Conservation (phyloP, 2,888 invertebrate genomes). For the Agrochola lychnidis region DNA sequence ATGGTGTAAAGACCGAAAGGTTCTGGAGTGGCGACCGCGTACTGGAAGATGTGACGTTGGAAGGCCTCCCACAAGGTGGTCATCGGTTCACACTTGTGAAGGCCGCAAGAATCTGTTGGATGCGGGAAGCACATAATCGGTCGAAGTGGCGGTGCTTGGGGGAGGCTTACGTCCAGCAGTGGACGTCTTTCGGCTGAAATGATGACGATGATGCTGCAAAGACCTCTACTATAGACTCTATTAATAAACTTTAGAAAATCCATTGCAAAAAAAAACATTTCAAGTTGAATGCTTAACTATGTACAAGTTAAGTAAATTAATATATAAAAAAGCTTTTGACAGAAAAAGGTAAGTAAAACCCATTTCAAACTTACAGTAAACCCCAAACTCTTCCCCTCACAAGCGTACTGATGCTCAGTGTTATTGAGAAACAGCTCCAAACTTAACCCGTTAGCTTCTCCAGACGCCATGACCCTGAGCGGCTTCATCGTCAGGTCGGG, state of each 20-base stretch:
- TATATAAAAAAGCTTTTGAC: background rate
- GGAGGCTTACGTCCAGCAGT: too few species aligned
- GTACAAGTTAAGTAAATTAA: background rate
- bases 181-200: too few species aligned
- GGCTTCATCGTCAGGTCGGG: constrained; percentile 78
- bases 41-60: too few species aligned
- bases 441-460: constrained; percentile 83
- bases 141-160: too few species aligned
- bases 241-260: background rate
- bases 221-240: background rate
- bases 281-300: background rate
- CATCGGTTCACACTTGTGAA: too few species aligned
- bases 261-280: background rate
- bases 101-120: too few species aligned
- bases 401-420: constrained; percentile 84
- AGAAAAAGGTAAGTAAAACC: background rate
- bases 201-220: too few species aligned
- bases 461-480: constrained; percentile 83
- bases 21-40: too few species aligned
- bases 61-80: too few species aligned
- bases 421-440: constrained; percentile 85
- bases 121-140: too few species aligned
- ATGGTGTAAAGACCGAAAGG: background rate
- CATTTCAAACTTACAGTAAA: constrained; percentile 81
- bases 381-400: constrained; percentile 86